These are phyloP conservation scores for Helicoverpa armigera DNA, from an alignment of 1,140 invertebrate genomes.

Conservation along the genomic window DNA sequence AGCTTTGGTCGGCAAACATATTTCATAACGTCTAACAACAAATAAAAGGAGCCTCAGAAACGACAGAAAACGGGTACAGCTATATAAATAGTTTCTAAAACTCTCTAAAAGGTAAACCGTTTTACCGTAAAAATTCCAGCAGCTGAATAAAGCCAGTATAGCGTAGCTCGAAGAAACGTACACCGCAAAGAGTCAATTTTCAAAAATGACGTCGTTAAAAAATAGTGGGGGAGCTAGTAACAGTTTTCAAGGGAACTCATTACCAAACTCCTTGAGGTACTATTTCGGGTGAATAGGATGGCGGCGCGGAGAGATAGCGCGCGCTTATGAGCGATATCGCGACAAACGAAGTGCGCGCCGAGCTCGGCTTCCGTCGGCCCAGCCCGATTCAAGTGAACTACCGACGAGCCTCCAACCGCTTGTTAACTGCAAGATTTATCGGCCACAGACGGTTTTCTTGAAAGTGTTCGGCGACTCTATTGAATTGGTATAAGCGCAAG, in stretches of 20 bases:
- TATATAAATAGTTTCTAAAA: conserved; percentile 14
- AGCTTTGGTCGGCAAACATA: too few species aligned
- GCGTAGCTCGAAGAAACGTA: conserved; percentile 21
- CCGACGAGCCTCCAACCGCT: conserved; percentile 22
- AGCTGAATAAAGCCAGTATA: conserved; percentile 14
- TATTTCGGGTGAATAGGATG: conserved; percentile 81
- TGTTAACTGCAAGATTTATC: conserved; percentile 42
- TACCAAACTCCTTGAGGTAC: conserved; percentile 79
- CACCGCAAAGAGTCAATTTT: conserved; percentile 55
- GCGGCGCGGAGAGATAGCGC: conserved; percentile 74
- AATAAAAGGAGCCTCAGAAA: neutral
- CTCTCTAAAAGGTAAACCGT: conserved; percentile 42
- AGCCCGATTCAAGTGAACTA: conserved; percentile 21
- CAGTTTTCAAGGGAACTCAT: conserved; percentile 76
- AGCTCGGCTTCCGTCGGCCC: conserved; percentile 13
- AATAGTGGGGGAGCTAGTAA: conserved; percentile 63
- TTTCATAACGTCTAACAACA: neutral
- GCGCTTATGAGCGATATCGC: conserved; percentile 80
- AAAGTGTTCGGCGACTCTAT: conserved; percentile 23
- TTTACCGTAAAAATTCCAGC: conserved; percentile 36
- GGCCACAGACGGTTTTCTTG: conserved; percentile 26
- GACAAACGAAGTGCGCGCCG: conserved; percentile 76
- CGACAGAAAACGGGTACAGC: neutral
- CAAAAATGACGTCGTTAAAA: conserved; percentile 61
- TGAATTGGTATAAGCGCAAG: conserved; percentile 14